Base-by-base conservation (phyloP, 1,140 invertebrate genomes). In the Akabosia matsudoensis region DNA sequence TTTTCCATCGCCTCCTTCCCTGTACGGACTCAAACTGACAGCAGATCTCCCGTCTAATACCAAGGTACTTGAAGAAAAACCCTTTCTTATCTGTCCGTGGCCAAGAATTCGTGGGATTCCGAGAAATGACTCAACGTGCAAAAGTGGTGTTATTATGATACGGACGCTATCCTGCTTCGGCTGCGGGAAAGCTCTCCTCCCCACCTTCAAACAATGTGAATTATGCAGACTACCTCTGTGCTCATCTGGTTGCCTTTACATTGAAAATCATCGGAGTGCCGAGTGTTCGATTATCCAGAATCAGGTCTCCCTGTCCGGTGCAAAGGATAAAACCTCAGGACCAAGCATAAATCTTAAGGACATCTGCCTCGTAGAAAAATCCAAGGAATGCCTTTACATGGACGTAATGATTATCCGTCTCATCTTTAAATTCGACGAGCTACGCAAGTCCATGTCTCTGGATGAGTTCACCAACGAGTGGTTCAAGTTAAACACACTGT, bases 131-230 rank as follows among this genome's bases (percentile, higher is more conserved):
- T 24, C 22, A 56, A 56, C 14, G 24, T 56, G 10, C 10, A 22
- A 24, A 13, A 56, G 24, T 10, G 13, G 10, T 28, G 64, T 24
- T 4, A 30, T 31, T 7, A 30, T 14, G 7, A n/a, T 56, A 2
- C 56, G 52, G 24, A 61, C 31, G 22, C 16, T 74, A 2, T 61
- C 73, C n/a, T 74, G 73, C 37, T 74, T 74, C n/a, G 73, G 73
- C 61, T 74, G 73, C 24, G 52, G 73, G n/a, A 64, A 64, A 34
- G 16, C 24, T 1, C 52, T 74, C 1, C 3, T 18, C 31, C 4
- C 37, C 67, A 24, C 67, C 16, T 54, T 7, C 10, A 52, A 1
- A 16, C 37, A 16, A 4, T 76, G 74, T 24, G 3, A 22, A 14
- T 13, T 4, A 7, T 56, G 54, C 22, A 24, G 24, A 4, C n/a